Percentiles rank a stretch among this genome's conserved stretches.
Conservation (phyloP, 2,113 vertebrate genomes). For the Rissa tridactyla region DNA sequence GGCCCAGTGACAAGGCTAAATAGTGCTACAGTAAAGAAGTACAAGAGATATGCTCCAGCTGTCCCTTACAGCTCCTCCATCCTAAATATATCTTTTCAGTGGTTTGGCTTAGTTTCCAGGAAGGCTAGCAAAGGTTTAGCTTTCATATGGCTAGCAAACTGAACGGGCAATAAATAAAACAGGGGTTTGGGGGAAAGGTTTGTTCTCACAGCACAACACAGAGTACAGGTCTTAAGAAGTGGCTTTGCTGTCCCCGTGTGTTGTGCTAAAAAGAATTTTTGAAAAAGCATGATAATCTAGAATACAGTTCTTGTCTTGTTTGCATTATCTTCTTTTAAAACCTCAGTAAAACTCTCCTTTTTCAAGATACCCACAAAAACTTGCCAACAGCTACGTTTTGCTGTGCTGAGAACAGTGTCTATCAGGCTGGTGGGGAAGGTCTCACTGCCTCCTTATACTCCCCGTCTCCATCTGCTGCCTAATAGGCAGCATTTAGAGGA, state of each 20-base stretch:
- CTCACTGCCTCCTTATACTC: background rate
- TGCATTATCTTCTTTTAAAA: background rate
- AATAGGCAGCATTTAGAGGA: background rate
- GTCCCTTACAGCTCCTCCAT: background rate
- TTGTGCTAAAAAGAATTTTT: background rate
- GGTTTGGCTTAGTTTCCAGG: conserved; percentile 29
- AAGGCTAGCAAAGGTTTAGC: conserved; percentile 28
- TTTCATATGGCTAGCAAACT: background rate
- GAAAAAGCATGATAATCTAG: background rate
- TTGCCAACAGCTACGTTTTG: background rate
- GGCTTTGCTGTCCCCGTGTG: background rate
- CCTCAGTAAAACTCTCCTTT: background rate
- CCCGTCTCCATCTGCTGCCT: conserved; percentile 9
- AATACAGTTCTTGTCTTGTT: background rate
- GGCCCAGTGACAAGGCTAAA: background rate
- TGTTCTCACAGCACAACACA: background rate
- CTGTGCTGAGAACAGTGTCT: background rate
- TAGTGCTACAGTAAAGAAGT: background rate
- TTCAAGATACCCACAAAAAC: background rate
- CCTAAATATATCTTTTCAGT: conserved; percentile 47
- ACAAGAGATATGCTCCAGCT: conserved; percentile 16
- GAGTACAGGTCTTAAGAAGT: background rate
- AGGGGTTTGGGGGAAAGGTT: background rate
- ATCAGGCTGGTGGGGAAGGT: background rate
- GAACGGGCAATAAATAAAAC: conserved; percentile 10